phyloP scores from a whole-genome alignment of 2,113 vertebrate species.

The Tyrannus savana region DNA sequence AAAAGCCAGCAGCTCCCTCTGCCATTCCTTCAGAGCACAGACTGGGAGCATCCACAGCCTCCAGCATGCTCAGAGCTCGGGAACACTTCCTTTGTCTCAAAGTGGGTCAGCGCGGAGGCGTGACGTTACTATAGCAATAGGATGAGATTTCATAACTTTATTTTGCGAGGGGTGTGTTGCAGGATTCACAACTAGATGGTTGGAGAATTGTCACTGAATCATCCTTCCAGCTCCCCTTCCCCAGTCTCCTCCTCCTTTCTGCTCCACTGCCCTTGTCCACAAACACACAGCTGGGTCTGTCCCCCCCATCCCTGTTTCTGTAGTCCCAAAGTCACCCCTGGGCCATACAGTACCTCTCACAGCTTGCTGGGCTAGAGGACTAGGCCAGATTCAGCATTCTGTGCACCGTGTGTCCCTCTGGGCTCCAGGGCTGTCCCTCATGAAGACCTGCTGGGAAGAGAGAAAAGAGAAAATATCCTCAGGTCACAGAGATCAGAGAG shows the following conservation, averaged over 20 bases:
- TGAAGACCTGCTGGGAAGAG: constrained; percentile 40
- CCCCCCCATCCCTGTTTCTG: accelerated
- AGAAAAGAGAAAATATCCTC: neutral
- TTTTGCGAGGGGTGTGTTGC: neutral
- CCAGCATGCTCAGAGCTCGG: neutral
- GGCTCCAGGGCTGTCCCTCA: constrained; percentile 41
- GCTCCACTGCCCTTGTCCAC: neutral
- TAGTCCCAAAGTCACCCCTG: neutral
- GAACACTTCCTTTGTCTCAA: constrained; percentile 49
- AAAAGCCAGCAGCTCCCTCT: neutral
- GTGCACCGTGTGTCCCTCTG: neutral
- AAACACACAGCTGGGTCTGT: accelerated
- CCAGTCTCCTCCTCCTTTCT: neutral
- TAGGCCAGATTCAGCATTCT: constrained; percentile 37
- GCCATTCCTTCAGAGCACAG: neutral
- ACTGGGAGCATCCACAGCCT: neutral
- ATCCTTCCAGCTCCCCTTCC: neutral
- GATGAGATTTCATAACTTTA: constrained; percentile 45
- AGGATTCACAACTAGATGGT: neutral
- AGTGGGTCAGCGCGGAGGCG: constrained; percentile 51
- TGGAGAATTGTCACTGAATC: neutral
- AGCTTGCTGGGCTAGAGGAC: neutral
- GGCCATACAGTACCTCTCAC: constrained; percentile 28
- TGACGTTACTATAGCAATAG: constrained; percentile 57
- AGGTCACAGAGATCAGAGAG: neutral